phyloP scores from a whole-genome alignment of 2,797 vertebrate species.

The Notolabrus celidotus region DNA sequence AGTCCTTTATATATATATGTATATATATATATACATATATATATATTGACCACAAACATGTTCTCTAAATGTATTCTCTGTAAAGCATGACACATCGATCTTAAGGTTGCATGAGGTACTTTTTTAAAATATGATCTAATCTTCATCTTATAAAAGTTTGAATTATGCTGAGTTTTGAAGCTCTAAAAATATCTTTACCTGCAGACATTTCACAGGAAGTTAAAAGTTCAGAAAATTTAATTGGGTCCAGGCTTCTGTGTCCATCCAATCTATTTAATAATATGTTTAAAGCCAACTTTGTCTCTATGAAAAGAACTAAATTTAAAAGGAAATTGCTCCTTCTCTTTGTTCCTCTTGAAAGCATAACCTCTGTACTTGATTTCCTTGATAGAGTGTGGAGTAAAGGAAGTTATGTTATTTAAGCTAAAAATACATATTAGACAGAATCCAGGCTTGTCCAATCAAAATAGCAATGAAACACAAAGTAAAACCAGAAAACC shows the following conservation, averaged over 20 bases:
- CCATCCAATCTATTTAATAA: constrained; percentile 50
- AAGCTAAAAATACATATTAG: background rate
- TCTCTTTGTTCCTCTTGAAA: constrained; percentile 70
- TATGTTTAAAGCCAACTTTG: constrained; percentile 33
- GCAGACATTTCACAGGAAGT: constrained; percentile 46
- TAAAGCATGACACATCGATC: constrained; percentile 2
- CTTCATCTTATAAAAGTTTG: constrained; percentile 37
- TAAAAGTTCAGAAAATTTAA: constrained; percentile 51
- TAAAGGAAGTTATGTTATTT: constrained; percentile 31
- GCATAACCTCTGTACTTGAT: constrained; percentile 40
- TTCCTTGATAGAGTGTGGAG: constrained; percentile 20
- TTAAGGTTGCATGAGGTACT: constrained; percentile 1
- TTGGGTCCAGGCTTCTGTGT: constrained; percentile 32
- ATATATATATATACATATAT: too few relatives aligned
- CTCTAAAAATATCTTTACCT: constrained; percentile 33
- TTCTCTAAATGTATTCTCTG: background rate
- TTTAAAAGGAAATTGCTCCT: constrained; percentile 47
- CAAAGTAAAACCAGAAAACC: background rate
- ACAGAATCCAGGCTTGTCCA: constrained; percentile 16
- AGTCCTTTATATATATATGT: too few relatives aligned
- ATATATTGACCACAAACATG: background rate
- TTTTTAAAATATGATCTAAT: constrained; percentile 16
- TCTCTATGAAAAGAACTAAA: constrained; percentile 26
- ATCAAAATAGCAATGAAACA: background rate
- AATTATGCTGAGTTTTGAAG: constrained; percentile 41